A percentile compares a stretch with the other conserved stretches of the same genome.
Evolutionary conservation across 2,113 vertebrate genomes (phyloP).

Genomic region (Callipepla californica): DNA sequence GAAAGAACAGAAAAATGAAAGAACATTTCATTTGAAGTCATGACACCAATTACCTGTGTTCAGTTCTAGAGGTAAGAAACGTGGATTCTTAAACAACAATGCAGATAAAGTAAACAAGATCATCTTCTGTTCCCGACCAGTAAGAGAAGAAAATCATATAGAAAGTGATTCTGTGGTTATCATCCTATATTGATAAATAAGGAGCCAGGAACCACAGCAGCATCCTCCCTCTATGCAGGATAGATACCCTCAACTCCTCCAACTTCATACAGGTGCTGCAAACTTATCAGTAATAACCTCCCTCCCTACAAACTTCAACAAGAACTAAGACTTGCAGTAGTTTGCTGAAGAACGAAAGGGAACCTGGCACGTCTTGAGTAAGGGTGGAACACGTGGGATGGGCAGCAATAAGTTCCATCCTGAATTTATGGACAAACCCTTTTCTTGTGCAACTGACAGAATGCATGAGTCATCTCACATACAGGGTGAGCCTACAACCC

Average conservation of each 20-base stretch:
- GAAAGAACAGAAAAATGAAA: not conserved
- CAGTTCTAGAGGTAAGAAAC: not conserved
- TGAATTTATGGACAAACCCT: not conserved
- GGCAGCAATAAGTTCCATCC: not conserved
- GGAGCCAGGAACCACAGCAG: not conserved
- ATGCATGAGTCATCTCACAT: not conserved
- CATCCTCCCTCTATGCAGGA: not conserved
- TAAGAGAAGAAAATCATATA: not conserved
- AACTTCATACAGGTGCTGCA: not conserved
- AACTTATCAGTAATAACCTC: not conserved
- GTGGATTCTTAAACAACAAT: not conserved
- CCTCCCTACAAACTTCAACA: not conserved
- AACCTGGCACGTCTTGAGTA: not conserved
- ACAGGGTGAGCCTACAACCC: not conserved
- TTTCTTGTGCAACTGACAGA: not conserved
- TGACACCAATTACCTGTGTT: not conserved
- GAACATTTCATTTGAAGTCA: not conserved
- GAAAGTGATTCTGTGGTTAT: not conserved
- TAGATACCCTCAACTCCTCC: not conserved
- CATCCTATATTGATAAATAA: not conserved
- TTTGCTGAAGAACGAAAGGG: not conserved
- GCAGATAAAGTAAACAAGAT: not conserved
- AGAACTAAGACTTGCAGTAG: not conserved
- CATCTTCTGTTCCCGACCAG: not conserved
- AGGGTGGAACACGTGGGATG: not conserved